Base-by-base conservation (phyloP, 2,888 invertebrate species). In the Napeogenes inachia region DNA sequence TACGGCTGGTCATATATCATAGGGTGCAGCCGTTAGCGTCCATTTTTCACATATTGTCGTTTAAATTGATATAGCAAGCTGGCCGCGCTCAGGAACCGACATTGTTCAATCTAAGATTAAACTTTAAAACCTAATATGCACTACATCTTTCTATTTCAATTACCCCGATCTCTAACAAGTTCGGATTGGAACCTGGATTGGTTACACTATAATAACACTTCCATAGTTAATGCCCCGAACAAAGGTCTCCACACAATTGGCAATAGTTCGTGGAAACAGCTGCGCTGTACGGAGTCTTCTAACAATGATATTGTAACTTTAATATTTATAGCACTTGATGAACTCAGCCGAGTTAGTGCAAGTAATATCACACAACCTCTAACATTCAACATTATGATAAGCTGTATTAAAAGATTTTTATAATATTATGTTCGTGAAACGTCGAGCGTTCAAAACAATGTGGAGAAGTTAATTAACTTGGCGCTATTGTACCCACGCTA, bases 271-370 rank as follows among this genome's bases (percentile, higher is more conserved):
- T 78, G 78, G 81, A 74, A 82, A 79, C 80, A 81, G 82, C 83
- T 81, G 84, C 79, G 80, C 79, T 77, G 72, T 72, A 79, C 77
- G 73, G 78, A 76, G 76, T 80, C 80, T 79, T 82, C 80, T 79
- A 85, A 88, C 88, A 89, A 89, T 86, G 86, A 86, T 86, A 85
- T 82, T 82, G 84, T 84, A 84, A 83, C 83, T 88, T 87, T 86
- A 89, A 89, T 88, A 89, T 89, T 89, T 88, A 89, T 89, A 84
- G 84, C 84, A 85, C 83, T 87, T 85, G 82, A 89, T 86, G 85
- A 85, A 86, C 82, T 82, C 73, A 62, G 72, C 73, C 79, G 75
- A 80, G 75, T 81, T 78, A 74, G 76, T 76, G 75, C 75, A 74
- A 73, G 74, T 74, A 73, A 69, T 71, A 71, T 75, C 70, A 72